These are phyloP conservation scores for Lagorchestes hirsutus DNA, from an alignment of 2,797 vertebrate species.

Conservation along the genomic window DNA sequence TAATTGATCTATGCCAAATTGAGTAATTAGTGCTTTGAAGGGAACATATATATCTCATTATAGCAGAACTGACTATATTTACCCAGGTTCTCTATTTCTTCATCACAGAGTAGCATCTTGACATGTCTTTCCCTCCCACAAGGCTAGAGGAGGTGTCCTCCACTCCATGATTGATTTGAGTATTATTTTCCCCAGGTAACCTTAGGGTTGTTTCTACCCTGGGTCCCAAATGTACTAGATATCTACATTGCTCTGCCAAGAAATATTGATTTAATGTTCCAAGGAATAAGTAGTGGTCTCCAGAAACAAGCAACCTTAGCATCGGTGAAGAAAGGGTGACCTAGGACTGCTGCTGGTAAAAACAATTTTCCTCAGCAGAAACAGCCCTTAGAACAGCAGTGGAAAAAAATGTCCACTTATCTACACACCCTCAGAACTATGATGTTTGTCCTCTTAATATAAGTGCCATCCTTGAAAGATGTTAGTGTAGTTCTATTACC, in stretches of 20 bases:
- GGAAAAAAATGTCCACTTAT: background rate
- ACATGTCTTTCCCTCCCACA: background rate
- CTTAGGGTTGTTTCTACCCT: background rate
- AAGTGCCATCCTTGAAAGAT: background rate
- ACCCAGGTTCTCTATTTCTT: background rate
- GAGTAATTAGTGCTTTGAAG: background rate
- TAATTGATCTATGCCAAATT: background rate
- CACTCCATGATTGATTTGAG: background rate
- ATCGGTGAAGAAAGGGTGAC: background rate
- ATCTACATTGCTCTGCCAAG: background rate
- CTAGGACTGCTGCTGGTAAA: background rate
- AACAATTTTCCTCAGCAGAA: background rate
- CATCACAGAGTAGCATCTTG: background rate
- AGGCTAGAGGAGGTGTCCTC: background rate
- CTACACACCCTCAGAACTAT: background rate
- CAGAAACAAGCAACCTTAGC: background rate
- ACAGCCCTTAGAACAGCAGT: background rate
- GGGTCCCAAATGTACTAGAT: background rate
- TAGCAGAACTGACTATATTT: background rate
- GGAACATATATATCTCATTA: background rate
- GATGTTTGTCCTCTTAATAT: background rate
- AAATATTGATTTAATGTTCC: background rate
- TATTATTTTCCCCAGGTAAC: background rate
- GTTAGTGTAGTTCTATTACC: background rate
- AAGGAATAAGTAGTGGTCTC: background rate